phyloP scores from a whole-genome alignment of 2,113 vertebrate genomes.

The Cisticola juncidis region DNA sequence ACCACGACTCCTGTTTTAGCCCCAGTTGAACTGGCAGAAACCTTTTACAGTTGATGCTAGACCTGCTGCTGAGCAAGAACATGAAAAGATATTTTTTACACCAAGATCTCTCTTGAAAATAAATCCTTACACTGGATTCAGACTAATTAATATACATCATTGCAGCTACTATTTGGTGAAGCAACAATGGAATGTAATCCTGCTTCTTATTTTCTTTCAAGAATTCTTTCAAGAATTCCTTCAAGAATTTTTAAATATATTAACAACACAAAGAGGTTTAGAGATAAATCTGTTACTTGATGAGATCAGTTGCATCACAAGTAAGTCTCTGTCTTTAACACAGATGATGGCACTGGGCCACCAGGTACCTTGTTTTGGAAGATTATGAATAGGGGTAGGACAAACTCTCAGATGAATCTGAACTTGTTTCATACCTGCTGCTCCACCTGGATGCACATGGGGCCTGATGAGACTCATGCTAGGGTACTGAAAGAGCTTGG shows the following conservation, averaged over 20 bases:
- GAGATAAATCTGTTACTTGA: not conserved
- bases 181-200: not conserved
- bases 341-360: fast-evolving
- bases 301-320: not conserved
- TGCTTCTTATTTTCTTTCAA: not conserved
- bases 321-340: not conserved
- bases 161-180: not conserved
- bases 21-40: not conserved
- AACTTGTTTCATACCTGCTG: not conserved
- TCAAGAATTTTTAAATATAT: not conserved
- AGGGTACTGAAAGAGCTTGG: not conserved
- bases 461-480: not conserved
- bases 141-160: no score
- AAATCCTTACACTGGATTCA: not conserved
- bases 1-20: not conserved
- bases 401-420: not conserved
- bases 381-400: fast-evolving
- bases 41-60: not conserved
- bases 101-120: not conserved
- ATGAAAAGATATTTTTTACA: not conserved
- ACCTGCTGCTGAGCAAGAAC: not conserved
- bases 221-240: not conserved
- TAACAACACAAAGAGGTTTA: not conserved
- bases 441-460: not conserved
- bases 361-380: not conserved